These are phyloP conservation scores for Athripsodes cinereus DNA, from an alignment of 2,888 invertebrate genomes.

Conservation along the genomic window DNA sequence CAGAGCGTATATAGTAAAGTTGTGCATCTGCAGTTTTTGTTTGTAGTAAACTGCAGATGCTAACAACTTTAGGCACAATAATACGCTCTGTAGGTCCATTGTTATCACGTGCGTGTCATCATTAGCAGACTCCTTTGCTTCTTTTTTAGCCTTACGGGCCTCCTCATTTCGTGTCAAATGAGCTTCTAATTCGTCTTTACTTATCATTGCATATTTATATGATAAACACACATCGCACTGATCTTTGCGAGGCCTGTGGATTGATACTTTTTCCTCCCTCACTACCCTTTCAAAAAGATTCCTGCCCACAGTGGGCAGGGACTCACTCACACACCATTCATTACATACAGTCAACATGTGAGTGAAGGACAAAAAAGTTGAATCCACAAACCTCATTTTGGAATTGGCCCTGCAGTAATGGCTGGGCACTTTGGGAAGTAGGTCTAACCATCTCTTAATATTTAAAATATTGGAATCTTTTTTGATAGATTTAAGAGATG, in stretches of 20 bases:
- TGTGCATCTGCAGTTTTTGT: conserved; percentile 5
- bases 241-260: conserved; percentile 2
- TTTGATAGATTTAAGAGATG: not conserved
- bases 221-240: not conserved
- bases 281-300: not conserved
- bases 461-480: not conserved
- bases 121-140: not conserved
- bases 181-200: not conserved
- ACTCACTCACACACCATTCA: not conserved
- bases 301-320: not conserved
- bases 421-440: conserved; percentile 5
- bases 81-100: not conserved
- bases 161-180: conserved; percentile 1
- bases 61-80: conserved; percentile 2
- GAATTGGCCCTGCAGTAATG: conserved; percentile 7
- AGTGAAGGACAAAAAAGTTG: not conserved
- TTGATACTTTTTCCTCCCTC: not conserved
- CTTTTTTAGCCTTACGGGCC: not conserved
- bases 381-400: conserved; percentile 4
- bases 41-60: conserved; percentile 5
- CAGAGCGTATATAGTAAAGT: conserved; percentile 1
- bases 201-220: not conserved
- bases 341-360: not conserved
- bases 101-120: conserved; percentile 3
- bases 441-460: conserved; percentile 4